phyloP scores from a whole-genome alignment of 2,113 vertebrate species.

The Gyps fulvus region DNA sequence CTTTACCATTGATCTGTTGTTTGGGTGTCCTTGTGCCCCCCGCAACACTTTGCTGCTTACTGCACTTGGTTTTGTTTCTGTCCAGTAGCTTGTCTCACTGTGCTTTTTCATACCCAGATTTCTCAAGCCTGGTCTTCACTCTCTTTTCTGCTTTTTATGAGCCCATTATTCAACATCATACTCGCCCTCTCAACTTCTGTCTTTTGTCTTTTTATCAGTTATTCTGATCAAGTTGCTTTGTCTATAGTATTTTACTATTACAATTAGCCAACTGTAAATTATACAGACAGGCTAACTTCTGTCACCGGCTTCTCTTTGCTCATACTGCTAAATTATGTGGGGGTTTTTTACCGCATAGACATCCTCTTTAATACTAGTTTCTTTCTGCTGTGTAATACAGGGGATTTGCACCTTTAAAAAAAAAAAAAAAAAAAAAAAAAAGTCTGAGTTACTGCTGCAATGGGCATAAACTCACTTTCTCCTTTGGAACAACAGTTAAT shows the following conservation, averaged over 20 bases:
- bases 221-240: neutral
- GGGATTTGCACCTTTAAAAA: neutral
- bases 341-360: neutral
- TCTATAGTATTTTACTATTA: neutral
- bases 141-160: neutral
- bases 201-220: neutral
- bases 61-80: neutral
- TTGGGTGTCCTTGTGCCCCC: neutral
- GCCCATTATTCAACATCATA: neutral
- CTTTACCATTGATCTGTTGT: neutral
- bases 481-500: neutral
- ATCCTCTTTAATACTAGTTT: neutral
- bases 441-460: neutral
- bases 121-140: neutral
- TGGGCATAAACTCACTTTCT: neutral
- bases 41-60: neutral
- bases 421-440: neutral
- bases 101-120: neutral
- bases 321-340: neutral
- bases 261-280: neutral
- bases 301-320: neutral
- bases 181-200: neutral
- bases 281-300: neutral
- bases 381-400: neutral
- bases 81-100: neutral